Evolutionary conservation across 2,888 invertebrate species (phyloP).

Genomic region (Nycteola revayana): DNA sequence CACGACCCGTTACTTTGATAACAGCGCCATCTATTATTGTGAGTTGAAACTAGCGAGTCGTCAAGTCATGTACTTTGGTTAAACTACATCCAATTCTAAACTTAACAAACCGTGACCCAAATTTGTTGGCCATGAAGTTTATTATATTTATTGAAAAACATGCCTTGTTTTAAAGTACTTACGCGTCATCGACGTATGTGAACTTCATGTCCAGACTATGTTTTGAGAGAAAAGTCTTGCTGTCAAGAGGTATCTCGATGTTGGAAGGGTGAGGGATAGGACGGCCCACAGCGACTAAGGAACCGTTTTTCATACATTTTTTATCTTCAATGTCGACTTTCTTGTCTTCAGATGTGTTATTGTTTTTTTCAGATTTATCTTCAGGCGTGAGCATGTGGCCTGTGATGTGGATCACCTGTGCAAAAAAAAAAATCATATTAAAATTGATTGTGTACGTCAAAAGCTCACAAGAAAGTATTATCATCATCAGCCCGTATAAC

Average conservation of each 20-base stretch:
- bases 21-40: conserved; percentile 63
- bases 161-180: conserved; percentile 59
- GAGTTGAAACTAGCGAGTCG: conserved; percentile 10
- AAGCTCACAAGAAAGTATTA: no score
- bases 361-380: conserved; percentile 39
- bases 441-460: no score
- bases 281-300: conserved; percentile 88
- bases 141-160: neutral
- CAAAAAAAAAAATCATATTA: neutral
- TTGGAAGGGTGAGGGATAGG: conserved; percentile 95
- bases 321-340: conserved; percentile 45
- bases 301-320: conserved; percentile 55
- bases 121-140: neutral
- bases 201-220: conserved; percentile 97
- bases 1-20: conserved; percentile 33
- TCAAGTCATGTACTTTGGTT: neutral
- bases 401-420: conserved; percentile 93
- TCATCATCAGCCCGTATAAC: no score
- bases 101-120: neutral
- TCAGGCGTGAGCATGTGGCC: conserved; percentile 87
- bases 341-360: conserved; percentile 61
- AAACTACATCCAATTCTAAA: neutral
- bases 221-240: conserved; percentile 94
- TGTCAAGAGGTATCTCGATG: conserved; percentile 94
- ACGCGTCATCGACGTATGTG: conserved; percentile 97